phyloP scores from a whole-genome alignment of 2,113 vertebrate genomes.

The Callipepla squamata region DNA sequence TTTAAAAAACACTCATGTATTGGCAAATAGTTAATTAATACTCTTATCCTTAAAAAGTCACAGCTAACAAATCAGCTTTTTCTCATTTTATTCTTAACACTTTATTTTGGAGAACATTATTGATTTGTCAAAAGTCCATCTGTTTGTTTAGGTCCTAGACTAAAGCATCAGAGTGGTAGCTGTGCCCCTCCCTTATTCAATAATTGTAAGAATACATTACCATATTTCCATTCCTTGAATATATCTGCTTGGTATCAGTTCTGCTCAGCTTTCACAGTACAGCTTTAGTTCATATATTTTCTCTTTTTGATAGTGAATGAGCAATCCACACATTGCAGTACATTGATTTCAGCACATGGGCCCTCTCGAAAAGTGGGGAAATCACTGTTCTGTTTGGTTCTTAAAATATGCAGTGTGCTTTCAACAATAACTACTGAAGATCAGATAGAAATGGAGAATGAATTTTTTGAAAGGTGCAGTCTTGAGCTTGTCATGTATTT shows the following conservation, averaged over 20 bases:
- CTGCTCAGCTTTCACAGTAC: constrained; percentile 68
- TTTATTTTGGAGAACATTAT: constrained; percentile 60
- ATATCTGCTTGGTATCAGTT: constrained; percentile 66
- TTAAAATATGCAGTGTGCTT: constrained; percentile 74
- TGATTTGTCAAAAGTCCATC: constrained; percentile 73
- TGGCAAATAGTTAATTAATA: constrained; percentile 55
- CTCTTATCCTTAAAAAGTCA: constrained; percentile 31
- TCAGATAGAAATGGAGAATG: constrained; percentile 69
- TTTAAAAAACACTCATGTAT: constrained; percentile 18
- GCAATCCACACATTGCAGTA: constrained; percentile 70
- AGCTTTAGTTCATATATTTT: constrained; percentile 70
- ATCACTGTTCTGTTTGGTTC: constrained; percentile 70
- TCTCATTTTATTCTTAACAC: constrained; percentile 50
- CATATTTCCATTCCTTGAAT: constrained; percentile 66
- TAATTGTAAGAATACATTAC: constrained; percentile 67
- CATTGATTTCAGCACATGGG: constrained; percentile 70
- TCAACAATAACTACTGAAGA: constrained; percentile 73
- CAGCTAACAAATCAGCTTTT: constrained; percentile 39
- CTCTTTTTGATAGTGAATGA: constrained; percentile 68
- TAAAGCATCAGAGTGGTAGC: constrained; percentile 62
- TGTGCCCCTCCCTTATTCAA: constrained; percentile 57
- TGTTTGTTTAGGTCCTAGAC: constrained; percentile 68
- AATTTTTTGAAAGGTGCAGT: constrained; percentile 74
- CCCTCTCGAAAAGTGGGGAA: constrained; percentile 67
- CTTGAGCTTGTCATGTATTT: constrained; percentile 74